These are phyloP conservation scores for Masnerella sp. DNA, from an alignment of 2,888 invertebrate genomes.

Conservation along the genomic window DNA sequence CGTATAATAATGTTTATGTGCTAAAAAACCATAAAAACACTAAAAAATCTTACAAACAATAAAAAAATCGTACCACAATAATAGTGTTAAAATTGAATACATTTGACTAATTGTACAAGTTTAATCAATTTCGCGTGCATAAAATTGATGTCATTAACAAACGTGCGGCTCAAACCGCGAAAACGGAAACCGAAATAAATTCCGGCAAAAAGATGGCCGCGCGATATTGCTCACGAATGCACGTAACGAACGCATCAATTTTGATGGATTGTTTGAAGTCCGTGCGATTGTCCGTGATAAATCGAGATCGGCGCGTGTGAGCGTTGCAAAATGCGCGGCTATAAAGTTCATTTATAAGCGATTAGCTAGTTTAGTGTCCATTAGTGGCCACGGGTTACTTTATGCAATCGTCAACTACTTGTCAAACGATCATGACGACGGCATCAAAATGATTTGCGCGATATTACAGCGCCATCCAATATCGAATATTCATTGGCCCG, in stretches of 20 bases:
- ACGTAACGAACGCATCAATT: conserved; percentile 7
- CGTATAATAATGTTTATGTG: too few relatives aligned
- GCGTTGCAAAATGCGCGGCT: conserved; percentile 13
- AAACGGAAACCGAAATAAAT: neutral
- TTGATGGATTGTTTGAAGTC: conserved; percentile 8
- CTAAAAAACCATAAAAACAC: too few relatives aligned
- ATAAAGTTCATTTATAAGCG: conserved; percentile 18
- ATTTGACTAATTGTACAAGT: too few relatives aligned
- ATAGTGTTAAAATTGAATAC: too few relatives aligned
- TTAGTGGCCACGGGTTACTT: conserved; percentile 11
- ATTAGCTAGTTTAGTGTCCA: conserved; percentile 22
- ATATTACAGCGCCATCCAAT: conserved; percentile 15
- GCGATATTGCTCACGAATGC: conserved; percentile 4
- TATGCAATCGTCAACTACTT: conserved; percentile 17
- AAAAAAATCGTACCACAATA: too few relatives aligned
- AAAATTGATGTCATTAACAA: too few relatives aligned
- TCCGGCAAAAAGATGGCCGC: neutral
- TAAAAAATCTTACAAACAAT: too few relatives aligned
- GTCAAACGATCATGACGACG: conserved; percentile 23
- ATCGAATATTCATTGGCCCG: conserved; percentile 7
- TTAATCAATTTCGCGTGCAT: too few relatives aligned
- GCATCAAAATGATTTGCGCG: conserved; percentile 20
- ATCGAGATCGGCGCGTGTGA: conserved; percentile 1
- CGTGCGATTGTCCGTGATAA: conserved; percentile 14
- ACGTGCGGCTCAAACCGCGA: neutral